Evolutionary conservation across 2,797 vertebrate genomes (phyloP).

Genomic region (Balearica regulorum): DNA sequence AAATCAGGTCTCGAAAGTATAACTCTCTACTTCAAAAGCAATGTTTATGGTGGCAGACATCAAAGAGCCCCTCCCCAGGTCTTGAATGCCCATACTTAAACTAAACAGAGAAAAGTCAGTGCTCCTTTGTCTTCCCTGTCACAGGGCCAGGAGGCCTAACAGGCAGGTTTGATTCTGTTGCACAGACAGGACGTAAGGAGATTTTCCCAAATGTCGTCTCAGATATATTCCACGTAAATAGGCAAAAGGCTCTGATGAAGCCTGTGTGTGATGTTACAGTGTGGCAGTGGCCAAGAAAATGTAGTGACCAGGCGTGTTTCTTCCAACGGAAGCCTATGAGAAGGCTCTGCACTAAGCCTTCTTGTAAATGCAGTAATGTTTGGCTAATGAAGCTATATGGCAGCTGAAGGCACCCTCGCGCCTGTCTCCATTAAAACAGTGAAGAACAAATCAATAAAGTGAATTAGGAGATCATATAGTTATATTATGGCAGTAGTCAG

Average conservation of each 20-base stretch:
- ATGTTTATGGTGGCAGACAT: background rate
- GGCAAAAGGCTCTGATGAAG: background rate
- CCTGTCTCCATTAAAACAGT: background rate
- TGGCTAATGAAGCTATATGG: background rate
- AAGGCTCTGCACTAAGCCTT: background rate
- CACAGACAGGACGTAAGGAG: background rate
- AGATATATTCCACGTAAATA: fast-evolving
- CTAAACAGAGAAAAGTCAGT: background rate
- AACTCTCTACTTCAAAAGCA: background rate
- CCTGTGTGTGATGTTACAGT: fast-evolving
- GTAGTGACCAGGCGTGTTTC: background rate
- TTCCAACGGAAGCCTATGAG: background rate
- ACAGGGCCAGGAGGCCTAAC: background rate
- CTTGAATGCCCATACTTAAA: background rate
- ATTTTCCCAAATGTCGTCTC: background rate
- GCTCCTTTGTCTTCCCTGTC: background rate
- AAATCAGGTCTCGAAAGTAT: background rate
- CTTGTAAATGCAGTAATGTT: background rate
- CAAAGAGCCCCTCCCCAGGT: background rate
- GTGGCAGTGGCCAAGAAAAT: fast-evolving
- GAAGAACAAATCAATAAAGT: constrained; percentile 22
- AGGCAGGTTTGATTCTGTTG: background rate
- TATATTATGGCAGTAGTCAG: background rate
- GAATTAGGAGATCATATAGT: background rate
- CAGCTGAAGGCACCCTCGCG: background rate